Base-by-base conservation (phyloP, 2,113 vertebrate species). In the Oncorhynchus clarkii region DNA sequence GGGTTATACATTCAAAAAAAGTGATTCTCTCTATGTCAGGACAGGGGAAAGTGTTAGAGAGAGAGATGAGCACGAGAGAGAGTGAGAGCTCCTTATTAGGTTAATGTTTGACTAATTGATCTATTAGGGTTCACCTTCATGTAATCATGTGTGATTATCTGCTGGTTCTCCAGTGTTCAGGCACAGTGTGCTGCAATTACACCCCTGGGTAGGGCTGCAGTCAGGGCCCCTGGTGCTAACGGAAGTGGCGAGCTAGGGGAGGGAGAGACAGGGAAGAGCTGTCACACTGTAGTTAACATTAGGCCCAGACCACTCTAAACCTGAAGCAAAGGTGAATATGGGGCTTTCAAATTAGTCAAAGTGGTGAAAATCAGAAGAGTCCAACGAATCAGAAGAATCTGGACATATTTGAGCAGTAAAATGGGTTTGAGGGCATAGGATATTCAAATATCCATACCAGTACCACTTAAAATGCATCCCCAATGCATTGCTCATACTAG, bases 41-140 rank as follows among this genome's bases (percentile, higher is more conserved):
- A 39, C 34, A 6, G 49, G 14, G 34, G 6, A 34, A 34, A 34
- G 6, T 34, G 34, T 34, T 34, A 34, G 34, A 34, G 31, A 31
- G 48, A 51, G 49, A 51, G 49, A 34, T 34, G 14, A 51, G 3
- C 14, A 13, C 11, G 3, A 65, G n/a, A 34, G 70, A 57, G 1
- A 45, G 39, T 9, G 39, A 45, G 39, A 45, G 39, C 39, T 45
- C 39, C 29, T 67, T 34, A 67, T 57, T 62, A 39, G 72, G 54
- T 49, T 78, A 24, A 72, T 22, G 65, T 72, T 57, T 68, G 29
- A 45, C 66, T 76, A 65, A 79, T 85, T 88, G 88, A 92, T 91
- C 87, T 87, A 91, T 90, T 88, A 85, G 62, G 20, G 84, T 85
- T 92, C 88, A 86, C 86, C 82, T 85, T 81, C 2, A 65, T 85